A percentile compares a stretch with the other conserved stretches of the same genome.
Conservation (phyloP, 1,140 invertebrate species). For the Meloidogyne hapla region DNA sequence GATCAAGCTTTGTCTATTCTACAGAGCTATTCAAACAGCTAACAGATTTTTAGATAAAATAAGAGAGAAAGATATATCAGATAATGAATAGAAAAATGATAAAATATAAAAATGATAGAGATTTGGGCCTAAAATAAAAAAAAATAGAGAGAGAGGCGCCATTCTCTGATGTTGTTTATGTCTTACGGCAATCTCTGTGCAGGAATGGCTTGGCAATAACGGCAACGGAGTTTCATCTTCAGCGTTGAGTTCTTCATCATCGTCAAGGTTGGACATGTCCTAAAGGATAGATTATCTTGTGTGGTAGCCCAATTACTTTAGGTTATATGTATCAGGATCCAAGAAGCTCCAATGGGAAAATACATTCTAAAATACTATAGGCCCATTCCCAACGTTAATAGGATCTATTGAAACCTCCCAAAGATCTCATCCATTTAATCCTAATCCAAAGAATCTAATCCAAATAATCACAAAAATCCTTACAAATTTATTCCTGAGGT, state of each 20-base stretch:
- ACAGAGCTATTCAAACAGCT: not conserved
- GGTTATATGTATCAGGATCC: too few relatives aligned
- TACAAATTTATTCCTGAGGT: conserved; percentile 55
- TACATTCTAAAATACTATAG: too few relatives aligned
- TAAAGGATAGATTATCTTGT: not conserved
- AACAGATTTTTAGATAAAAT: not conserved
- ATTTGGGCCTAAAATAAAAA: not conserved
- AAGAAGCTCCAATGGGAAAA: too few relatives aligned
- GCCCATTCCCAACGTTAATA: too few relatives aligned
- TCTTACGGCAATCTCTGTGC: conserved; percentile 58
- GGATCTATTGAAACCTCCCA: too few relatives aligned
- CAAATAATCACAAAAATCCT: conserved; percentile 20
- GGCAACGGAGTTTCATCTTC: conserved; percentile 46
- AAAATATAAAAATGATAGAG: not conserved
- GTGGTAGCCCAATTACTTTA: too few relatives aligned
- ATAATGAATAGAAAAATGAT: not conserved
- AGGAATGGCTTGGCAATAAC: conserved; percentile 51
- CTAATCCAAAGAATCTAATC: not conserved
- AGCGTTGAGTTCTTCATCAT: conserved; percentile 19
- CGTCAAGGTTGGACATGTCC: conserved; percentile 18
- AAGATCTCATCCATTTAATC: too few relatives aligned
- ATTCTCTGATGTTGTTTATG: conserved; percentile 20
- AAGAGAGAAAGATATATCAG: not conserved
- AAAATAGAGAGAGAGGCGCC: not conserved
- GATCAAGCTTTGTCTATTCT: not conserved